Evolutionary conservation across 1,140 invertebrate genomes (phyloP).

Genomic region (Aplysia californica): DNA sequence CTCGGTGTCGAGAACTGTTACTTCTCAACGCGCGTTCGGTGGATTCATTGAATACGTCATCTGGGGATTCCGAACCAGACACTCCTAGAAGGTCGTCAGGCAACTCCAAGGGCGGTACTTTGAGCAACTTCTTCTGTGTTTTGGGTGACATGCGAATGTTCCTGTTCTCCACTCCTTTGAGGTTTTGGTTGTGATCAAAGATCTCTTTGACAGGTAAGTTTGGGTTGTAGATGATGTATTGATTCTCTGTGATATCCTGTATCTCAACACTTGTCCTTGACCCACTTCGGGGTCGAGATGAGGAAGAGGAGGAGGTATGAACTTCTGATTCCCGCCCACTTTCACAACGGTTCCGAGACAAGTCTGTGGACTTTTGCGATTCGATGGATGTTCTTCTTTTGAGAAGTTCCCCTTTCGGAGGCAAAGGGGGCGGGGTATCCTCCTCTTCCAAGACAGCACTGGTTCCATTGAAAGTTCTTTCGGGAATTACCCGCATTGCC

Average conservation of each 20-base stretch:
- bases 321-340: background rate
- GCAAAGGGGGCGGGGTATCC: background rate
- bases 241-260: background rate
- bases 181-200: background rate
- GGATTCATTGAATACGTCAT: background rate
- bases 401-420: slow-evolving; percentile 6
- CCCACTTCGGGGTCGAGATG: background rate
- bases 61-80: background rate
- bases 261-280: background rate
- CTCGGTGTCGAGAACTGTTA: no score
- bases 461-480: no score
- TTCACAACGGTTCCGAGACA: background rate
- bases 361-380: slow-evolving; percentile 3
- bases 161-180: background rate
- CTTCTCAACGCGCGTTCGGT: background rate
- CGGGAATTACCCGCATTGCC: no score
- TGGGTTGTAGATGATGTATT: background rate
- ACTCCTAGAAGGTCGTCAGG: background rate
- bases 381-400: slow-evolving; percentile 3
- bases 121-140: slow-evolving; percentile 1
- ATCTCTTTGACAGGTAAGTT: background rate
- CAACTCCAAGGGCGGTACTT: slow-evolving; percentile 10
- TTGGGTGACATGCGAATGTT: background rate
- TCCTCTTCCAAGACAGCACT: no score
- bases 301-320: background rate